Evolutionary conservation across 2,888 invertebrate species (phyloP), one percentile per base, ranked within the genome.

Genomic region (Deilephila elpenor): DNA sequence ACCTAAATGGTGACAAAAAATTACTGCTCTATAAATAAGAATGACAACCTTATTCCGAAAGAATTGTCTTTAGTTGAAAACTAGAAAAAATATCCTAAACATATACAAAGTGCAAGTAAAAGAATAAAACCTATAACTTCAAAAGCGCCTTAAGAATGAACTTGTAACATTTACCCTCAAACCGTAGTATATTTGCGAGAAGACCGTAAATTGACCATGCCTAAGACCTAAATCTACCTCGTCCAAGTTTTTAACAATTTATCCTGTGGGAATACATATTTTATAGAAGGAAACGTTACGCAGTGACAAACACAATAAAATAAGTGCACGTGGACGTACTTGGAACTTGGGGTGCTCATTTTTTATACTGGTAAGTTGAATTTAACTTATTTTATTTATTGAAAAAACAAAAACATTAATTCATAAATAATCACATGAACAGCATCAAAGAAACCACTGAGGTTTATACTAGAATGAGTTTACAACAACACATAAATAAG

Each of bases 171-270:
- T 32, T 19, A 61, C n/a, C 8, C 61, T 29, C 8, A 14, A n/a
- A 64, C 20, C 20, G 19, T 64, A 64, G 19, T 44, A 44, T 44
- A 20, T 60, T 1, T n/a, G 34, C n/a, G 34, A 44, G 8, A 64
- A 2, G 1, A 64, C 64, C 11, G 11, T 64, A 64, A 37, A 64
- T 64, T 64, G 11, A 20, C n/a, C 11, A n/a, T 17, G 20, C 20
- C 64, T 8, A 62, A 34, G n/a, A 20, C n/a, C n/a, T n/a, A 37
- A 20, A 37, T n/a, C 64, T n/a, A 37, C 37, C 64, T 11, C 14
- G 37, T 20, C 34, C 32, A n/a, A n/a, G 37, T 64, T 8, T 37
- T 64, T 64, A 37, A 64, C 64, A 37, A 64, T 64, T 37, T 37
- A 64, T 64, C 11, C 37, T 0, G 32, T 61, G 32, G 19, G 20